A percentile compares a stretch with the other conserved stretches of the same genome.
Conservation (phyloP, 2,113 vertebrate species). For the Leucoraja erinaceus region DNA sequence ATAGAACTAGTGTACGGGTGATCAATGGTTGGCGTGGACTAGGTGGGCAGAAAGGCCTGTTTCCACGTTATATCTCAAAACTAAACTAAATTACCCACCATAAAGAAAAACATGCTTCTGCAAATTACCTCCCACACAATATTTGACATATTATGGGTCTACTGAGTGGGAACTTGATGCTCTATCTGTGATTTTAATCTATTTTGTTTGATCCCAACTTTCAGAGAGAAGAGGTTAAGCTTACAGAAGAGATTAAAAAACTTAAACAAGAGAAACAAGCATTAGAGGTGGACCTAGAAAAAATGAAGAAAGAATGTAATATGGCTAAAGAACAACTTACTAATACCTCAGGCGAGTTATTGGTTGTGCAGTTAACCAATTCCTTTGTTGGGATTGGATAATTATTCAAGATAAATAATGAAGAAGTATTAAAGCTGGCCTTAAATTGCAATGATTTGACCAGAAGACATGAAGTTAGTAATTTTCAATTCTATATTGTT, state of each 20-base stretch:
- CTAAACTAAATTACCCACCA: neutral
- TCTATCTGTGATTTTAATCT: conserved; percentile 35
- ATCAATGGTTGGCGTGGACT: no score
- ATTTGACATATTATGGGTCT: no score
- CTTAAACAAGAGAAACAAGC: conserved; percentile 78
- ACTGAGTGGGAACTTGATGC: neutral
- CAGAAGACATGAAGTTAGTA: neutral
- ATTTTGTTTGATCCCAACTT: conserved; percentile 38
- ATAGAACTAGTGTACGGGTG: no score
- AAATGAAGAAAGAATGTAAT: conserved; percentile 72
- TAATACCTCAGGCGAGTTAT: conserved; percentile 61
- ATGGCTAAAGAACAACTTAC: conserved; percentile 60
- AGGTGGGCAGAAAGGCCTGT: no score
- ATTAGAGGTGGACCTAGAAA: conserved; percentile 72
- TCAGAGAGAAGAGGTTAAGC: conserved; percentile 67
- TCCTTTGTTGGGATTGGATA: neutral
- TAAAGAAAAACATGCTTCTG: neutral
- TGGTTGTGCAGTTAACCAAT: neutral
- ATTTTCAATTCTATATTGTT: neutral
- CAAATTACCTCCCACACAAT: neutral
- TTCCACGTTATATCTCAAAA: no score
- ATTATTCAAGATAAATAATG: neutral
- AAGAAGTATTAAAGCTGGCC: neutral
- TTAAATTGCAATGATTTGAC: neutral
- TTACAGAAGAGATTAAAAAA: conserved; percentile 63